Evolutionary conservation across 2,113 vertebrate species (phyloP).

Genomic region (Vulpes lagopus): DNA sequence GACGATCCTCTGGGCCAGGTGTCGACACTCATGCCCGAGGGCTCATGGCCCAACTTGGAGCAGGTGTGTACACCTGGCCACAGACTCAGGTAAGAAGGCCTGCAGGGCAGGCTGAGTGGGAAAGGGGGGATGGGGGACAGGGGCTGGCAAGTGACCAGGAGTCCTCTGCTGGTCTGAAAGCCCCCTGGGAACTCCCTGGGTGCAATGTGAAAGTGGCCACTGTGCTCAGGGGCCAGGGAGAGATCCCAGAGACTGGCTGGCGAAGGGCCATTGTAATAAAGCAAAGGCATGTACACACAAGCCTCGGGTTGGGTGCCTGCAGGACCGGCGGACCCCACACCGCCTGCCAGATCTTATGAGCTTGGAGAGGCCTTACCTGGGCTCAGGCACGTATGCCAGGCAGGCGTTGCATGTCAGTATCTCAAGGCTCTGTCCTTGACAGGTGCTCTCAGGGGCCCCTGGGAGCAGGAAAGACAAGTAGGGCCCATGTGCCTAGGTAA

Average conservation of each 20-base stretch:
- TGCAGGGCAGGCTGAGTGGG: not conserved
- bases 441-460: not conserved
- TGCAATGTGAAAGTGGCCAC: not conserved
- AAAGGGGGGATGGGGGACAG: not conserved
- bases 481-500: not conserved
- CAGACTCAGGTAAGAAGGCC: not conserved
- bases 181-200: rapidly evolving
- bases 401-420: not conserved
- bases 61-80: too few relatives aligned
- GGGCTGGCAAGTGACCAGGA: not conserved
- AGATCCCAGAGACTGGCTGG: not conserved
- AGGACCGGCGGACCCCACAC: not conserved
- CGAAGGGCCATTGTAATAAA: not conserved
- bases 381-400: not conserved
- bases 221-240: not conserved
- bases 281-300: not conserved
- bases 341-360: not conserved
- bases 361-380: not conserved
- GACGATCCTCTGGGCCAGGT: not conserved
- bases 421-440: not conserved
- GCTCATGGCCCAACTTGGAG: not conserved
- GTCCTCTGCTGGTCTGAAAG: not conserved
- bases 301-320: not conserved
- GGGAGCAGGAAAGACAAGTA: not conserved
- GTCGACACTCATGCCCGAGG: not conserved